Evolutionary conservation across 2,888 invertebrate species (phyloP).

Genomic region (Stenichneumon culpator): DNA sequence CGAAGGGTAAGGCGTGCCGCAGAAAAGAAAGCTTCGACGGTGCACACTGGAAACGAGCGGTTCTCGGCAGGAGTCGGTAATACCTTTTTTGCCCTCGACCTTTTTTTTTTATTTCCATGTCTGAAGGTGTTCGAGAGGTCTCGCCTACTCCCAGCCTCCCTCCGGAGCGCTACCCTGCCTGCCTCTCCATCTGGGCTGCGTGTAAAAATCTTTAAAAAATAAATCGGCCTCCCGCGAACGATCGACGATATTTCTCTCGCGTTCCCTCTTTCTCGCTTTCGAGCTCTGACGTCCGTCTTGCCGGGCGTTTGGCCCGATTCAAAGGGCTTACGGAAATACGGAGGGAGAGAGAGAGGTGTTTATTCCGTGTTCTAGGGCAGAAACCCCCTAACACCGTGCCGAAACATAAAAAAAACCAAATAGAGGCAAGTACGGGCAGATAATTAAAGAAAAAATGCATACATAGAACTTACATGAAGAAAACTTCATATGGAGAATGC

Average conservation of each 20-base stretch:
- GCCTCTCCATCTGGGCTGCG: background rate
- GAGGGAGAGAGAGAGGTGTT: conserved; percentile 39
- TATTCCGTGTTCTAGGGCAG: too few relatives aligned
- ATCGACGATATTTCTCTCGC: conserved; percentile 55
- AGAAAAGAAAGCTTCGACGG: conserved; percentile 56
- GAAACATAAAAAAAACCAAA: too few relatives aligned
- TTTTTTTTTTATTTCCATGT: conserved; percentile 70
- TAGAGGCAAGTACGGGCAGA: too few relatives aligned
- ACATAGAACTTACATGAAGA: background rate
- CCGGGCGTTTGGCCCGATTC: conserved; percentile 43
- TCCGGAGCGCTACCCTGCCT: conserved; percentile 16
- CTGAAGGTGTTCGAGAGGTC: conserved; percentile 74
- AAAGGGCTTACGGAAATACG: conserved; percentile 31
- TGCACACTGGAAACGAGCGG: conserved; percentile 59
- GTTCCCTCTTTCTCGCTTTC: conserved; percentile 45
- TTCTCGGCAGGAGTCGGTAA: conserved; percentile 51
- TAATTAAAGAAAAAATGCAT: too few relatives aligned
- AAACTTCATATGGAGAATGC: background rate
- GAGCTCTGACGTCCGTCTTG: conserved; percentile 50
- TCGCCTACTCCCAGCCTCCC: conserved; percentile 41
- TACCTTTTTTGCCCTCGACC: conserved; percentile 54
- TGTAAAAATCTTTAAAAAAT: conserved; percentile 46
- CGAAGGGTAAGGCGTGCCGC: conserved; percentile 39
- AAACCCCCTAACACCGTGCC: too few relatives aligned
- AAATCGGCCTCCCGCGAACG: conserved; percentile 38